phyloP scores from a whole-genome alignment of 23 tunicate genomes.

The Aplidium turbinatum region DNA sequence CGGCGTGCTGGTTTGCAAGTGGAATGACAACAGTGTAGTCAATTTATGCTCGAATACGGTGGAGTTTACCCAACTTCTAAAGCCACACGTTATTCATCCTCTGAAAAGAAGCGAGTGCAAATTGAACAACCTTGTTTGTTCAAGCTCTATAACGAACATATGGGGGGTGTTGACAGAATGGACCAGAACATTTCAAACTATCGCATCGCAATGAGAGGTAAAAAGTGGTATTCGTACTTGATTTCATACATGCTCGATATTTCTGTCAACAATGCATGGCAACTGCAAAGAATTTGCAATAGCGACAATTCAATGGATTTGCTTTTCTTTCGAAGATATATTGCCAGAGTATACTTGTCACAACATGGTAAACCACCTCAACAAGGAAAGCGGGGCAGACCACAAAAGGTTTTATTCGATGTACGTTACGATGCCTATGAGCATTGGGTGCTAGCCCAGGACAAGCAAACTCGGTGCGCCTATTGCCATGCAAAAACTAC shows the following conservation, averaged over 20 bases:
- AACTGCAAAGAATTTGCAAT: conserved; percentile 19
- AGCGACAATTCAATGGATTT: conserved; percentile 7
- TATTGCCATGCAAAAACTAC: conserved; percentile 28
- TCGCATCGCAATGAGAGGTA: conserved; percentile 23
- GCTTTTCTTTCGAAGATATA: conserved; percentile 1
- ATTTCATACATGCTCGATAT: neutral
- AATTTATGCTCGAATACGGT: conserved; percentile 19
- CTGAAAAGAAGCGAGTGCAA: conserved; percentile 13
- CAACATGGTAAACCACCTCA: conserved; percentile 11
- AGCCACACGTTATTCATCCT: neutral
- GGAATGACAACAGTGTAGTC: conserved; percentile 22
- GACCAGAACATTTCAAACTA: conserved; percentile 19
- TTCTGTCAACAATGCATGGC: conserved; percentile 13
- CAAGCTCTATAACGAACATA: conserved; percentile 14
- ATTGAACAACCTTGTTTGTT: conserved; percentile 8
- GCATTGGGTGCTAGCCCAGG: conserved; percentile 17
- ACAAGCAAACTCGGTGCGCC: conserved; percentile 20
- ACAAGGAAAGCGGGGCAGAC: conserved; percentile 14
- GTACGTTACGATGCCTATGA: neutral
- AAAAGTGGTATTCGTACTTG: conserved; percentile 15
- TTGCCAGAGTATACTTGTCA: neutral
- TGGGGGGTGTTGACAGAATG: conserved; percentile 20
- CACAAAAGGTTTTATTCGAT: neutral
- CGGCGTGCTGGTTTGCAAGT: conserved; percentile 6
- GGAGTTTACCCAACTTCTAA: neutral